Evolutionary conservation across 2,888 invertebrate species (phyloP).

Genomic region (Eutolmus rufibarbis): DNA sequence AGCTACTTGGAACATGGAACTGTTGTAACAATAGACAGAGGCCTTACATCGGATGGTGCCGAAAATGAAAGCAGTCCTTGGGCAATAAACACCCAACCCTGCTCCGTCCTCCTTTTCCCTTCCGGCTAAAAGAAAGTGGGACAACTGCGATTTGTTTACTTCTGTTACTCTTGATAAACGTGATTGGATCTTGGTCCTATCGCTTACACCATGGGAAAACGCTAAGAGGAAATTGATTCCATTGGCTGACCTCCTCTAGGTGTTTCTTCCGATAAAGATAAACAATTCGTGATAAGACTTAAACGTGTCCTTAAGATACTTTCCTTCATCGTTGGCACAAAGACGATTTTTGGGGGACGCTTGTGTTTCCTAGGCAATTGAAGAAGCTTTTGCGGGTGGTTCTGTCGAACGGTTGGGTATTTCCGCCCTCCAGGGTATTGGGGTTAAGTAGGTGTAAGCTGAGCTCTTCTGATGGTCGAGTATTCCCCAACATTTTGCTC

Average conservation of each 20-base stretch:
- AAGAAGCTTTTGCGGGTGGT: background rate
- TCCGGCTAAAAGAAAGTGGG: background rate
- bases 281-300: background rate
- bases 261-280: background rate
- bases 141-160: background rate
- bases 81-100: background rate
- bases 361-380: background rate
- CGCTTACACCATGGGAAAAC: background rate
- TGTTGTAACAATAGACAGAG: background rate
- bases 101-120: background rate
- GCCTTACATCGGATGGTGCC: background rate
- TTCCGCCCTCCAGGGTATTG: background rate
- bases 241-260: background rate
- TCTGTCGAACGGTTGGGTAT: background rate
- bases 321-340: background rate
- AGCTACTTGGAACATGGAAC: background rate
- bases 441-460: background rate
- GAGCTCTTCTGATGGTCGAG: background rate
- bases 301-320: constrained; percentile 14
- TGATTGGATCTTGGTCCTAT: background rate
- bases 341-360: background rate
- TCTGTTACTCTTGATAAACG: background rate
- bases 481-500: background rate
- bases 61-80: background rate
- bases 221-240: background rate